Evolutionary conservation across 2,797 vertebrate species (phyloP).

Genomic region (Leuciscus waleckii): DNA sequence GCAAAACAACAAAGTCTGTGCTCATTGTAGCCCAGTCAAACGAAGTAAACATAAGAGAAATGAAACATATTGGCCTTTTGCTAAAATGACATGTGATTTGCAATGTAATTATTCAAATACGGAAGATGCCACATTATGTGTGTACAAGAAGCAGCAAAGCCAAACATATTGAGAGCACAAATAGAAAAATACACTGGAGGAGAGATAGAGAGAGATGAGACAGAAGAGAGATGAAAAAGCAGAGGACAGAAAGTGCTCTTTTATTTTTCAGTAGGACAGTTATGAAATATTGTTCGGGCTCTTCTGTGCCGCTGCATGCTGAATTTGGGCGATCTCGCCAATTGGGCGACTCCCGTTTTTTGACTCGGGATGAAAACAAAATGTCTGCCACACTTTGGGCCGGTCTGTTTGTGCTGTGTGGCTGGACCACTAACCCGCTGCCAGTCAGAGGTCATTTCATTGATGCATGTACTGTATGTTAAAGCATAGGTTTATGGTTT

Average conservation of each 20-base stretch:
- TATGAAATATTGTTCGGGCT: constrained; percentile 40
- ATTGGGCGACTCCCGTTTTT: constrained; percentile 5
- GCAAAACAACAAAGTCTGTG: background rate
- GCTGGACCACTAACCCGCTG: constrained; percentile 43
- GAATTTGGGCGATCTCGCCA: constrained; percentile 8
- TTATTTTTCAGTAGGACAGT: constrained; percentile 25
- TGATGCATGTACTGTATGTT: background rate
- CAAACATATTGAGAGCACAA: background rate
- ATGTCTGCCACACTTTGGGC: constrained; percentile 31
- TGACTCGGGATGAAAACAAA: constrained; percentile 50
- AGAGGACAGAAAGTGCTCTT: background rate
- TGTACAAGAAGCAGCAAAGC: background rate
- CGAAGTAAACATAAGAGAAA: background rate
- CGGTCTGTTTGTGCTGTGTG: constrained; percentile 7
- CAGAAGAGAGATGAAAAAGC: background rate
- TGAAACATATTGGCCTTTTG: background rate
- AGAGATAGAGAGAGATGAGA: background rate
- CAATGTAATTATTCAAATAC: constrained; percentile 14
- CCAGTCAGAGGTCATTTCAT: constrained; percentile 41
- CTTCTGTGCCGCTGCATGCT: constrained; percentile 23
- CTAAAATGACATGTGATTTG: background rate
- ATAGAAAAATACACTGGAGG: background rate
- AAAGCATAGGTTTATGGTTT: constrained; percentile 5
- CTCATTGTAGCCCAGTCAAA: background rate
- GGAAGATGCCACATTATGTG: background rate